A percentile compares a stretch with the other conserved stretches of the same genome.
These are phyloP conservation scores for Thunnus albacares DNA, from an alignment of 2,797 vertebrate species.

Conservation along the genomic window DNA sequence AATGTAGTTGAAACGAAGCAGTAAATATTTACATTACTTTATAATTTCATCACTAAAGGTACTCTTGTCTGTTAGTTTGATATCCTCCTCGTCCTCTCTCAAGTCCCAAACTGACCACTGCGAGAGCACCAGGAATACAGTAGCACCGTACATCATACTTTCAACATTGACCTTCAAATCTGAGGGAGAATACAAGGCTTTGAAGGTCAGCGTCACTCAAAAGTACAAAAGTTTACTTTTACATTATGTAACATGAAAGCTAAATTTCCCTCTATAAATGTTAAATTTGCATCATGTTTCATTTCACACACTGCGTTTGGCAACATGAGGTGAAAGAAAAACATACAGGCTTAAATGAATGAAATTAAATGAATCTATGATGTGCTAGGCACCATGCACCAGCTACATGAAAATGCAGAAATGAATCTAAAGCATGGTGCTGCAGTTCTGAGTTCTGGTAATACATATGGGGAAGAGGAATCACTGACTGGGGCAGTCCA, in stretches of 20 bases:
- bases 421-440: conserved; percentile 15
- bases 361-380: background rate
- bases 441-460: background rate
- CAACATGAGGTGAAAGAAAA: conserved; percentile 14
- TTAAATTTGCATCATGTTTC: background rate
- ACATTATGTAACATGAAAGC: background rate
- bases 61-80: background rate
- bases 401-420: conserved; percentile 38
- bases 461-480: background rate
- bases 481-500: background rate
- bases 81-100: background rate
- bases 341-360: background rate
- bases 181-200: background rate
- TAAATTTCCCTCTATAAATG: background rate
- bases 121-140: background rate
- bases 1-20: background rate
- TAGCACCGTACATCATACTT: background rate
- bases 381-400: background rate
- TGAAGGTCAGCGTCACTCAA: conserved; percentile 2
- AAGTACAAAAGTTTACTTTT: background rate
- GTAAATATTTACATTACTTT: background rate
- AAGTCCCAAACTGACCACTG: background rate
- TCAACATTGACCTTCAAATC: conserved; percentile 3
- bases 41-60: background rate
- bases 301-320: rapidly evolving